Evolutionary conservation across 2,797 vertebrate genomes (phyloP).

Genomic region (Acipenser ruthenus): DNA sequence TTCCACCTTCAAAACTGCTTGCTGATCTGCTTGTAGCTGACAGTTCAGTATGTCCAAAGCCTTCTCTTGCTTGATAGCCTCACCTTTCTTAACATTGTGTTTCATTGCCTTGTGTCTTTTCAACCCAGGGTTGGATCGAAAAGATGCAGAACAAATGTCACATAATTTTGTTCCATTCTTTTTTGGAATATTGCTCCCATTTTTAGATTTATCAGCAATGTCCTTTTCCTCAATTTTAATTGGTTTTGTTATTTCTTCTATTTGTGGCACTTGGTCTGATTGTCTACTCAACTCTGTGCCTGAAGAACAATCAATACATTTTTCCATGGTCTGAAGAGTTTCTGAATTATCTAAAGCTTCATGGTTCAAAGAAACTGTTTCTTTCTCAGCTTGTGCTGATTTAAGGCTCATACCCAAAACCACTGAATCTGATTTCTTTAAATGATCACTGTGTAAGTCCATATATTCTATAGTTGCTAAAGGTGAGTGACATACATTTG

Average conservation of each 20-base stretch:
- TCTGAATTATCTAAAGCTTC: conserved; percentile 40
- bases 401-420: conserved; percentile 25
- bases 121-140: conserved; percentile 80
- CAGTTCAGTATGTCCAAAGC: conserved; percentile 18
- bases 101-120: conserved; percentile 91
- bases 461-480: conserved; percentile 37
- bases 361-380: conserved; percentile 32
- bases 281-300: conserved; percentile 22
- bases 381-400: conserved; percentile 22
- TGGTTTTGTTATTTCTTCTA: conserved; percentile 30
- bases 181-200: conserved; percentile 32
- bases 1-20: background rate
- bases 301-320: conserved; percentile 41
- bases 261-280: conserved; percentile 30
- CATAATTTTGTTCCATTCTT: conserved; percentile 57
- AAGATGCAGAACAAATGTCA: conserved; percentile 79
- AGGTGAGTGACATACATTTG: conserved; percentile 33
- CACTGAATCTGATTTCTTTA: conserved; percentile 36
- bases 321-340: conserved; percentile 35
- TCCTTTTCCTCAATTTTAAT: conserved; percentile 39
- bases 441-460: conserved; percentile 31
- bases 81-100: conserved; percentile 57
- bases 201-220: conserved; percentile 16
- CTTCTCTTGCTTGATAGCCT: conserved; percentile 23
- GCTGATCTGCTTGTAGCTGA: conserved; percentile 1